phyloP scores from a whole-genome alignment of 2,113 vertebrate species.

The Salvelinus alpinus region DNA sequence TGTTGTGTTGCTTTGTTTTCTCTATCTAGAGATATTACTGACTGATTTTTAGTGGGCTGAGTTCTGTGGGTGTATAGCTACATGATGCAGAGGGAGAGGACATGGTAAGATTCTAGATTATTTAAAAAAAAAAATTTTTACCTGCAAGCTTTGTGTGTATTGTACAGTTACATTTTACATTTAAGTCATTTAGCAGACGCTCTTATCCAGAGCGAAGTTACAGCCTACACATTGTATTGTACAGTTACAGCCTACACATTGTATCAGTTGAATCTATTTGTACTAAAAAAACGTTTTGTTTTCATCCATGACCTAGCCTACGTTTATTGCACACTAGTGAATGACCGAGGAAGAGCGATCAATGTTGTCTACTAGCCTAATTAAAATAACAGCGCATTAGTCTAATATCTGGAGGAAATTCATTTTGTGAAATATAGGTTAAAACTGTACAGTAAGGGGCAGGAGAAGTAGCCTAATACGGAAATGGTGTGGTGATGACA shows the following conservation, averaged over 20 bases:
- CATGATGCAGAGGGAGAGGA: neutral
- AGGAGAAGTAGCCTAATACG: neutral
- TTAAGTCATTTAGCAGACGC: no score
- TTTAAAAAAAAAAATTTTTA: neutral
- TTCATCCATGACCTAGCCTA: neutral
- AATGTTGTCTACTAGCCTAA: neutral
- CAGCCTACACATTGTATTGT: neutral
- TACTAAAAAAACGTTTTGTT: neutral
- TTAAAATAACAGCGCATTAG: neutral
- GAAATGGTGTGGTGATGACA: neutral
- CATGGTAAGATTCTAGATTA: neutral
- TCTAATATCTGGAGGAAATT: neutral
- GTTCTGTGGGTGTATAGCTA: neutral
- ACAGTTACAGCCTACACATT: neutral
- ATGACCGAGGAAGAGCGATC: neutral
- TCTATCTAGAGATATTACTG: neutral
- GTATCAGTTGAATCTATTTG: neutral
- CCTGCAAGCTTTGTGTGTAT: neutral
- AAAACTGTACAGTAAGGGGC: neutral
- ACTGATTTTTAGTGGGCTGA: neutral
- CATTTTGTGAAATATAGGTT: neutral
- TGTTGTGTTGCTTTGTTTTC: neutral
- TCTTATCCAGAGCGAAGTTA: no score
- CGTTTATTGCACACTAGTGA: neutral
- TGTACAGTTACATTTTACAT: neutral